Evolutionary conservation across 2,797 vertebrate genomes (phyloP), one percentile per base, ranked within the genome.

Genomic region (Anolis apletophallus): DNA sequence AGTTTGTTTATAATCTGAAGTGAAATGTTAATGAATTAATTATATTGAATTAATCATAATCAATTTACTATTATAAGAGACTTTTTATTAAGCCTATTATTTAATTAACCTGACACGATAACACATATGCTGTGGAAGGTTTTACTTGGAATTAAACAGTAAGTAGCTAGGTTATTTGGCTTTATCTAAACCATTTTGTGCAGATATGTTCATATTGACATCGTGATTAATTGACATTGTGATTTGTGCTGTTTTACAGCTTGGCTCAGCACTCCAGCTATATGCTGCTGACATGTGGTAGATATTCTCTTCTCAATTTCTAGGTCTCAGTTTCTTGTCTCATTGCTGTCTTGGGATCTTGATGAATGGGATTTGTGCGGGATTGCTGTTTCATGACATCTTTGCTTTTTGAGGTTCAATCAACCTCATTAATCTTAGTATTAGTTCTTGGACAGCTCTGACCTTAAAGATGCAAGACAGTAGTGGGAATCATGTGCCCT

Each of bases 71-170:
- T 2, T 81, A 68, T 36, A 61, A 83, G 40, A 9, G 78, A 59
- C 50, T 85, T 29, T n/a, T 81, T 87, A 34, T 72, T 88, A 78
- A 16, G 74, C 34, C 85, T 85, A 46, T 83, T 64, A 80, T 54
- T 61, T 80, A 90, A 50, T 88, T 76, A 79, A 81, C 86, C 77
- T 34, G 23, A 92, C 88, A 82, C 67, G 4, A 50, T 88, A 55
- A 91, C 54, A 81, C 1, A 85, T 86, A 1, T 1, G 81, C 3
- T 8, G 19, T 17, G 16, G 69, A 68, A 61, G 59, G 76, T 75
- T 77, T 85, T 57, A 9, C 57, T 46, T 74, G 40, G 64, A 3
- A 81, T 54, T 40, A n/a, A 72, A 59, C 36, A 34, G 2, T 34
- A 74, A 36, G 77, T 54, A 12, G 12, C 34, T 29, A 29, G 17